Percentiles rank a stretch among this genome's conserved stretches.
phyloP scores from a whole-genome alignment of 2,888 invertebrate genomes.

The Celastrina argiolus region DNA sequence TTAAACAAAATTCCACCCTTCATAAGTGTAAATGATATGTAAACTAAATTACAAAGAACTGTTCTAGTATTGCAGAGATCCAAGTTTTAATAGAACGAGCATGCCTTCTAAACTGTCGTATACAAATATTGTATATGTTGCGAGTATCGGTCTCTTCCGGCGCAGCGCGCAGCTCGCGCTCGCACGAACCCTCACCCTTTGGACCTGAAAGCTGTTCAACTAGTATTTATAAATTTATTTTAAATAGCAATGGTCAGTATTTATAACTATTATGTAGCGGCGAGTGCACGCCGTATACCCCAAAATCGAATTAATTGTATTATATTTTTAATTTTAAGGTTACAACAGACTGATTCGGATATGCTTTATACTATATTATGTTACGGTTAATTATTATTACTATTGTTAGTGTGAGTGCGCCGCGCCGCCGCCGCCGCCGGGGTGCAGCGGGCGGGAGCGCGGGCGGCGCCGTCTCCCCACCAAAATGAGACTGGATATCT shows the following conservation, averaged over 20 bases:
- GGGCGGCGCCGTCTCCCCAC: constrained; percentile 35
- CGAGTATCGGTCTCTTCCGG: too few relatives aligned
- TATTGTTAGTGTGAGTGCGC: not conserved
- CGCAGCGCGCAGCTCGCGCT: too few relatives aligned
- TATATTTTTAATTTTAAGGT: constrained; percentile 2
- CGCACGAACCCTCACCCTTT: too few relatives aligned
- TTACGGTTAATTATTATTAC: not conserved
- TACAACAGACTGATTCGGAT: constrained; percentile 2
- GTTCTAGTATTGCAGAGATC: too few relatives aligned
- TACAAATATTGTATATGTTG: too few relatives aligned
- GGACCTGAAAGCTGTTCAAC: too few relatives aligned
- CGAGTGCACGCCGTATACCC: not conserved
- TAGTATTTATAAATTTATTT: not conserved
- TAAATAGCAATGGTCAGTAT: too few relatives aligned
- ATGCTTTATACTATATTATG: not conserved
- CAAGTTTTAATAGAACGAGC: too few relatives aligned
- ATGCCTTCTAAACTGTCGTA: too few relatives aligned
- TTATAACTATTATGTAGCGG: not conserved
- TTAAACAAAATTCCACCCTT: too few relatives aligned
- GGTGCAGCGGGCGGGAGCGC: not conserved
- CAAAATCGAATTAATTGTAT: not conserved
- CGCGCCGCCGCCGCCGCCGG: not conserved
- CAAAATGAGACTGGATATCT: constrained; percentile 50
- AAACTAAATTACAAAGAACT: too few relatives aligned
- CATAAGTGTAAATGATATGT: too few relatives aligned